Evolutionary conservation across 1,140 invertebrate species (phyloP).

Genomic region (Hylaeus volcanicus): DNA sequence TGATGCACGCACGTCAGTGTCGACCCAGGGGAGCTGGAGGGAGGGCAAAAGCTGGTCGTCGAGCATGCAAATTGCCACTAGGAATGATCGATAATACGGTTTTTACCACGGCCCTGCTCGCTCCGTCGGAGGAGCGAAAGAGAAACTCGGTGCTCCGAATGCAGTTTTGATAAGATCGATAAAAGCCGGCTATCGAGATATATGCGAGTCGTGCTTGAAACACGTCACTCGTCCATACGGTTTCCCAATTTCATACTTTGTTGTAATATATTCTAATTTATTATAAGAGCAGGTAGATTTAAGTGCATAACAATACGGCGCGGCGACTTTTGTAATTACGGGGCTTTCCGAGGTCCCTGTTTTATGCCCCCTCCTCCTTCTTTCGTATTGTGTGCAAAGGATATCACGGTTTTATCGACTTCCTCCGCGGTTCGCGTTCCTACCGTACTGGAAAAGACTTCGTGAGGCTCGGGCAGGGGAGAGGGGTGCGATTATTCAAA

Average conservation of each 20-base stretch:
- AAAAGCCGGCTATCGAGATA: not conserved
- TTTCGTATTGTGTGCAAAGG: slow-evolving; percentile 6
- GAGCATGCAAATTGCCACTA: slow-evolving; percentile 34
- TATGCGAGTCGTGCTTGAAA: not conserved
- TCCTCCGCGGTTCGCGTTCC: not conserved
- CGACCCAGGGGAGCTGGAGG: not conserved
- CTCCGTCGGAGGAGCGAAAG: too few species aligned
- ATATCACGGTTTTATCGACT: slow-evolving; percentile 26
- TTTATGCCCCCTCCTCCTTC: not conserved
- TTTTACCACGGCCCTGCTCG: not conserved
- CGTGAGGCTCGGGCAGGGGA: too few species aligned
- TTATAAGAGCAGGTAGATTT: slow-evolving; percentile 12
- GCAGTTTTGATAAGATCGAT: slow-evolving; percentile 25
- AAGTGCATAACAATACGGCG: slow-evolving; percentile 6
- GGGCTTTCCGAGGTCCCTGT: not conserved
- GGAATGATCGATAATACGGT: slow-evolving; percentile 33
- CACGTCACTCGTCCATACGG: not conserved
- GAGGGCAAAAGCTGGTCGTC: not conserved
- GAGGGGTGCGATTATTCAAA: slow-evolving; percentile 13
- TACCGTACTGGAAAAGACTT: not conserved
- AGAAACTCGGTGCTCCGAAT: not conserved
- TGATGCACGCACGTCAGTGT: slow-evolving; percentile 36
- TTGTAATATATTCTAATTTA: slow-evolving; percentile 28
- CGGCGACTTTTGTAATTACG: slow-evolving; percentile 14
- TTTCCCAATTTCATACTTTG: slow-evolving; percentile 9